Evolutionary conservation across 2,797 vertebrate species (phyloP).

Genomic region (Sebastes taczanowskii): DNA sequence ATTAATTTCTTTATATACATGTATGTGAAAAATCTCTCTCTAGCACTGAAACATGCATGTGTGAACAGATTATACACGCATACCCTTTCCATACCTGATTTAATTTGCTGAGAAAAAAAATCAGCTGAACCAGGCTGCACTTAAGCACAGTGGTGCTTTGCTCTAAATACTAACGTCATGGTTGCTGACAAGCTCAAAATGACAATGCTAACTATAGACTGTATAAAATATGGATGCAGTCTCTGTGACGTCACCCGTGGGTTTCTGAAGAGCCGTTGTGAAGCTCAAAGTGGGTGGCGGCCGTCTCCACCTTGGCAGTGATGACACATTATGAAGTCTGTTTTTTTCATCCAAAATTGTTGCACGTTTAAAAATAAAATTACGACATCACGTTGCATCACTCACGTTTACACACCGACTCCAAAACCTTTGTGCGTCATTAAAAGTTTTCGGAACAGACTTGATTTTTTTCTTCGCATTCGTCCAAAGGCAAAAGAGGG

Average conservation of each 20-base stretch:
- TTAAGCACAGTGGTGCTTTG: neutral
- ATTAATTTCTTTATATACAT: neutral
- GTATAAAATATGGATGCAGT: too few species aligned
- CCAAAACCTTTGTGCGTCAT: too few species aligned
- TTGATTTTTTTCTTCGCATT: accelerated
- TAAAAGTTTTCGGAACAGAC: too few species aligned
- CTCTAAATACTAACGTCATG: neutral
- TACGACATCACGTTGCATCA: too few species aligned
- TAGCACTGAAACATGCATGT: neutral
- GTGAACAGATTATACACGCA: neutral
- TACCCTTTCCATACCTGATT: neutral
- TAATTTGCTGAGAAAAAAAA: neutral
- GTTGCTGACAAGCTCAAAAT: neutral
- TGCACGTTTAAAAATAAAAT: too few species aligned
- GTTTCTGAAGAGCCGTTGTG: too few species aligned
- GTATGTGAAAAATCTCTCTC: neutral
- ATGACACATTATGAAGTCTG: too few species aligned
- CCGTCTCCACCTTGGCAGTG: accelerated
- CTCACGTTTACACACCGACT: too few species aligned
- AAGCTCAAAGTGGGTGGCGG: too few species aligned
- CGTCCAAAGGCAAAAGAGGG: too few species aligned
- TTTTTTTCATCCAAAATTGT: too few species aligned
- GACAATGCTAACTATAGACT: neutral
- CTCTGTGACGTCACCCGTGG: too few species aligned
- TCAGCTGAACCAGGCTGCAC: neutral